Evolutionary conservation across 2,888 invertebrate species (phyloP).

Genomic region (Tricholauxania praeusta): DNA sequence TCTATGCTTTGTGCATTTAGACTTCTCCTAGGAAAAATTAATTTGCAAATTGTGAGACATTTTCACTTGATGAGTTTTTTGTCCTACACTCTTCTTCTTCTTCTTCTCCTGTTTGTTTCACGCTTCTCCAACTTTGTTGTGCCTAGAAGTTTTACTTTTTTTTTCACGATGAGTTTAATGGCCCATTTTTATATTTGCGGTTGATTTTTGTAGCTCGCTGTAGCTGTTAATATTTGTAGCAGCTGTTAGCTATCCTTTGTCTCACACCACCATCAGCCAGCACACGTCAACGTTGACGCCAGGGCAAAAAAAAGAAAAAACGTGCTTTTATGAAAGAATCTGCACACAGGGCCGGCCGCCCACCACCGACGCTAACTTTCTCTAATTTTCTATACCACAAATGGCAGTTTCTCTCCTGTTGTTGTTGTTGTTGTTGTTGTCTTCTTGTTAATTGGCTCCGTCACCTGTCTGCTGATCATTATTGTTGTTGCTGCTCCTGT

Average conservation of each 20-base stretch:
- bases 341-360: not conserved
- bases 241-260: constrained; percentile 18
- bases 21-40: constrained; percentile 63
- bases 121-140: not conserved
- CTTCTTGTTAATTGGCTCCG: constrained; percentile 63
- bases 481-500: constrained; percentile 22
- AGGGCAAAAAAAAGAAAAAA: not conserved
- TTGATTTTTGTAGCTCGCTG: constrained; percentile 7
- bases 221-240: constrained; percentile 6
- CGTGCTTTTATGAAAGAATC: too few relatives aligned
- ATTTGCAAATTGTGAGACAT: constrained; percentile 65
- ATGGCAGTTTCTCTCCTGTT: not conserved
- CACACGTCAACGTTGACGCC: constrained; percentile 33
- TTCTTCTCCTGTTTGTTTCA: constrained; percentile 14
- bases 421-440: constrained; percentile 10
- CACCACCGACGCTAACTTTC: not conserved
- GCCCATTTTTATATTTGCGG: constrained; percentile 38
- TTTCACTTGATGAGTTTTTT: constrained; percentile 51
- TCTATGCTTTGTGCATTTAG: constrained; percentile 5
- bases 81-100: constrained; percentile 4
- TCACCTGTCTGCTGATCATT: constrained; percentile 56
- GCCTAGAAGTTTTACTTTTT: not conserved
- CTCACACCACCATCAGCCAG: not conserved
- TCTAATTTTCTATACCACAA: constrained; percentile 24
- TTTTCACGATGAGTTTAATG: constrained; percentile 14